Evolutionary conservation across 2,797 vertebrate genomes (phyloP).

Genomic region (Pristis pectinata): DNA sequence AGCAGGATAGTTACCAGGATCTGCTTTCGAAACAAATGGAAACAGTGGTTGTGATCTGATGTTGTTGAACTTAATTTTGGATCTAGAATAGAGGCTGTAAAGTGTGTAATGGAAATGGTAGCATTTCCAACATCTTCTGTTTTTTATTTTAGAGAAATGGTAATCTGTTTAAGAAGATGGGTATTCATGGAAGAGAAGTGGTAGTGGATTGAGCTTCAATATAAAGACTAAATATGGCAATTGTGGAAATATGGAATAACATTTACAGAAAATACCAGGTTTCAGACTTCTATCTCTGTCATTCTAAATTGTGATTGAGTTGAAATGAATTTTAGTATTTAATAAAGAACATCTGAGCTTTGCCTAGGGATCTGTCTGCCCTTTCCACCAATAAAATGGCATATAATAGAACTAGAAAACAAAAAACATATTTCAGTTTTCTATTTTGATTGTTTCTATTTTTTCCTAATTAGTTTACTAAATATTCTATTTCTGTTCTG

Average conservation of each 20-base stretch:
- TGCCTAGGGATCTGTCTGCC: background rate
- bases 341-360: background rate
- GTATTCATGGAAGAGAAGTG: too few species aligned
- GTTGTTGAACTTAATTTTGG: background rate
- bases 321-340: too few species aligned
- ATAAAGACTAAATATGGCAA: too few species aligned
- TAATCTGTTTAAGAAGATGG: too few species aligned
- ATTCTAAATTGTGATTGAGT: background rate
- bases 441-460: background rate
- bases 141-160: too few species aligned
- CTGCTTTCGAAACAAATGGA: too few species aligned
- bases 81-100: background rate
- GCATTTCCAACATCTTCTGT: too few species aligned
- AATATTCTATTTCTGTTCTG: background rate
- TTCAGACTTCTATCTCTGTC: background rate
- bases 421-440: too few species aligned
- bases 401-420: background rate
- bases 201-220: too few species aligned
- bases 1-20: too few species aligned
- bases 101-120: background rate
- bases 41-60: background rate
- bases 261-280: background rate
- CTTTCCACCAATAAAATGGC: background rate
- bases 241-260: too few species aligned
- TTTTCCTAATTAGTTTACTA: background rate